These are phyloP conservation scores for Drosophila sp. DNA, from an alignment of 1,140 invertebrate genomes.

Conservation along the genomic window DNA sequence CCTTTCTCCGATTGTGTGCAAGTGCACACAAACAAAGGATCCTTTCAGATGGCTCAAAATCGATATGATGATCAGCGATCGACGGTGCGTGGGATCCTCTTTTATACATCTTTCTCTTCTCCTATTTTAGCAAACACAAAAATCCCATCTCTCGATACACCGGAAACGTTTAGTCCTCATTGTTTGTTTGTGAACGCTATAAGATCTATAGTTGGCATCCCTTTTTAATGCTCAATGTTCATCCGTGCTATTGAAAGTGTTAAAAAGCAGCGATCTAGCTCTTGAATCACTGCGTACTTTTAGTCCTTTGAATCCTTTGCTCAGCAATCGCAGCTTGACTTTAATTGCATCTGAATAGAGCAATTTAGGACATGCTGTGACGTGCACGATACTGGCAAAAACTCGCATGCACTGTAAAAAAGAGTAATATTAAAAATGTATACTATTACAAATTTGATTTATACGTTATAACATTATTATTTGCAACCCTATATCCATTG, in stretches of 20 bases:
- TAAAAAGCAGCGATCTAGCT: slow-evolving; percentile 70
- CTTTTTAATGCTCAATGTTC: background rate
- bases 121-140: background rate
- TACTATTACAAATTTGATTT: no score
- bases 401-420: slow-evolving; percentile 15
- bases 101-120: no score
- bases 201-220: background rate
- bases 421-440: background rate
- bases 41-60: slow-evolving; percentile 28
- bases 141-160: slow-evolving; percentile 16
- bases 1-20: slow-evolving; percentile 1
- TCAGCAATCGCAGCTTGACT: slow-evolving; percentile 59
- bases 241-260: slow-evolving; percentile 59
- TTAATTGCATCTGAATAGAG: slow-evolving; percentile 80
- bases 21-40: slow-evolving; percentile 42
- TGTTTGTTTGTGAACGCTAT: slow-evolving; percentile 32
- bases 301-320: slow-evolving; percentile 26
- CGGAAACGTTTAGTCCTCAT: slow-evolving; percentile 69
- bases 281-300: background rate
- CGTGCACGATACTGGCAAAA: slow-evolving; percentile 14
- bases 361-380: slow-evolving; percentile 79
- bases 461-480: no score
- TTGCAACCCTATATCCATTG: background rate
- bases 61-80: slow-evolving; percentile 53
- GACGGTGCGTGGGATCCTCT: slow-evolving; percentile 67